Evolutionary conservation across 2,888 invertebrate genomes (phyloP), one percentile per base, ranked within the genome.

Genomic region (Aelia acuminata): DNA sequence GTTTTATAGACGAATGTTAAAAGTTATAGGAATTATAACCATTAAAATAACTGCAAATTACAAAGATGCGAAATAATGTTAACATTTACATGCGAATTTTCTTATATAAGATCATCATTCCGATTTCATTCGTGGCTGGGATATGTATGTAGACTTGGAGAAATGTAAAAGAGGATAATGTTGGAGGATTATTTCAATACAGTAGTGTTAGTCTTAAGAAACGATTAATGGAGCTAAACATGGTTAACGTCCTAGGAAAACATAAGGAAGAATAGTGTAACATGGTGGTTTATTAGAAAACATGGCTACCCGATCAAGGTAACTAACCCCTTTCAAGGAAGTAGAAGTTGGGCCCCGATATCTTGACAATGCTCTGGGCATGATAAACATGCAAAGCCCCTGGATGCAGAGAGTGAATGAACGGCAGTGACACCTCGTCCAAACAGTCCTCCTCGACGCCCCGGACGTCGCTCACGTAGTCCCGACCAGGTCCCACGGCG

Each of bases 401-500:
- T 8, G 7, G 63, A 18, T 70, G 31, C 63, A 70, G 7, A 35
- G 63, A 70, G 63, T 70, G 63, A 70, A 70, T 70, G 63, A 70
- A 70, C 63, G 63, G 35, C 63, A 7, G 20, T 18, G 63, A 70
- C 63, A 70, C 31, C 31, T 31, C 26, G 63, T 20, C 63, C 63
- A 63, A 63, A 11, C 63, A 35, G 63, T 35, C 7, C 31, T 35
- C 26, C 15, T 3, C 8, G 48, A 47, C 20, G 35, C 15, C 31
- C 48, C 20, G 84, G n/a, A 43, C 47, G 43, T 48, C 22, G 43
- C 84, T 84, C 84, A 84, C 84, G 48, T 84, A 48, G 11, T 47
- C 20, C 4, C 7, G 47, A 48, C 20, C 49, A 48, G 85, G 50
- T 85, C 85, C 39, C 85, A 85, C 85, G 85, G 39, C 85, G 85